phyloP scores from a whole-genome alignment of 92 coral and sea anemone species.

The Montipora capitata region DNA sequence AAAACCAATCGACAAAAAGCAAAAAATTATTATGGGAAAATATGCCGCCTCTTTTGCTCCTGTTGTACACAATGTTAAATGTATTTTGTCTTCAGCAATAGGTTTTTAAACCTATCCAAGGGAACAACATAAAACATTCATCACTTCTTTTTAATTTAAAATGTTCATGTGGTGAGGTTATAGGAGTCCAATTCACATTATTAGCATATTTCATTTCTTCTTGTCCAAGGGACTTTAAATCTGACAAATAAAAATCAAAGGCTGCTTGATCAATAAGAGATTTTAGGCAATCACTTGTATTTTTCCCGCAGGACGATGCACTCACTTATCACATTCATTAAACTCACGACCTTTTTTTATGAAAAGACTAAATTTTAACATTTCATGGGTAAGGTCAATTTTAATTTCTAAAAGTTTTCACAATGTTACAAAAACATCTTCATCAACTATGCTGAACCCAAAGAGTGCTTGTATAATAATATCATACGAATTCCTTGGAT shows the following conservation, averaged over 20 bases:
- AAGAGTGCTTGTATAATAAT: too few species aligned
- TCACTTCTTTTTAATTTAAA: neutral
- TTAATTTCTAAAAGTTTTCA: neutral
- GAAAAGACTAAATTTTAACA: slow-evolving; percentile 2
- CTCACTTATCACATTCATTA: neutral
- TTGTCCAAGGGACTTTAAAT: neutral
- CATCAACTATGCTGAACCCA: neutral
- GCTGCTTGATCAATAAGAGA: neutral
- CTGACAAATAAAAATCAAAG: neutral
- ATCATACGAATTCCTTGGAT: too few species aligned
- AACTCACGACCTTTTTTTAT: neutral
- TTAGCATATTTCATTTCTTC: neutral
- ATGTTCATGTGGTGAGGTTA: neutral
- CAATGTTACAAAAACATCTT: neutral
- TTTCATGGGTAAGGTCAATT: neutral
- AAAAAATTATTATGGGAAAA: neutral
- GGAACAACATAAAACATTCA: slow-evolving; percentile 11
- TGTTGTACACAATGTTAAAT: neutral
- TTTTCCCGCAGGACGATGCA: neutral
- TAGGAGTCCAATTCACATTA: neutral
- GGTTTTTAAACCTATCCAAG: neutral
- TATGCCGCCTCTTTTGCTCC: too few species aligned
- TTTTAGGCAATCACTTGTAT: neutral
- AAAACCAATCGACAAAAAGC: neutral
- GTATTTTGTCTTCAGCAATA: neutral